Base-by-base conservation (phyloP, 2,797 vertebrate species). In the Acanthiza pusilla region DNA sequence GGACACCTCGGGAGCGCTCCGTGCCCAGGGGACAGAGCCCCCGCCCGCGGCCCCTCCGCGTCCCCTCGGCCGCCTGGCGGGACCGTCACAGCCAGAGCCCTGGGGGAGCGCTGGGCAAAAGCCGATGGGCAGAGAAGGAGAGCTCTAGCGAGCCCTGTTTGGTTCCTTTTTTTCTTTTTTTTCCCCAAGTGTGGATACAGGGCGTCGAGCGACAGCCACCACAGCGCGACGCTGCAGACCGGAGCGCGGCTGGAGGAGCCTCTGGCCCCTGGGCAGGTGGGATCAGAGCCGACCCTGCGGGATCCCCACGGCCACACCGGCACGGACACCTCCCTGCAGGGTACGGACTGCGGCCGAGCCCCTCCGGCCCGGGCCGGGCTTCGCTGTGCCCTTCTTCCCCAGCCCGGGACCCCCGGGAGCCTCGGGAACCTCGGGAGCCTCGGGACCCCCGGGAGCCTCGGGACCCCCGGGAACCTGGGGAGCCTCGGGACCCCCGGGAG, bases 31-130 rank as follows among this genome's bases (percentile, higher is more conserved):
- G 34, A 40, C 10, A 2, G 68, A 50, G 38, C 45, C 23, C 34
- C 9, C n/a, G 48, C 57, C 19, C 0, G 0, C 42, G 17, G 11
- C 10, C 2, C 2, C 0, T 20, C 11, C 45, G 43, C 20, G 43
- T 45, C 45, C 45, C 45, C 45, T 11, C 45, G 17, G 19, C 45
- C 19, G 20, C 11, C 45, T 4, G 45, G 20, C 45, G 10, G 48
- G 23, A 48, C 7, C 13, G n/a, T 38, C 22, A 5, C 2, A 10
- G 16, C 21, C 8, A 14, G 53, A 13, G 2, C 10, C 1, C 21
- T 1, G n/a, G 58, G 58, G n/a, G 8, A 50, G 58, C 10, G 2
- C n/a, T 3, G 11, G 36, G 50, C 57, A 18, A 13, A 20, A 30
- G 7, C 26, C 3, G 8, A 10, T 5, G 22, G 38, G 21, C 5